Percentiles rank a stretch among this genome's conserved stretches.
Conservation (phyloP, 2,797 vertebrate genomes). For the Cheracebus regulus region DNA sequence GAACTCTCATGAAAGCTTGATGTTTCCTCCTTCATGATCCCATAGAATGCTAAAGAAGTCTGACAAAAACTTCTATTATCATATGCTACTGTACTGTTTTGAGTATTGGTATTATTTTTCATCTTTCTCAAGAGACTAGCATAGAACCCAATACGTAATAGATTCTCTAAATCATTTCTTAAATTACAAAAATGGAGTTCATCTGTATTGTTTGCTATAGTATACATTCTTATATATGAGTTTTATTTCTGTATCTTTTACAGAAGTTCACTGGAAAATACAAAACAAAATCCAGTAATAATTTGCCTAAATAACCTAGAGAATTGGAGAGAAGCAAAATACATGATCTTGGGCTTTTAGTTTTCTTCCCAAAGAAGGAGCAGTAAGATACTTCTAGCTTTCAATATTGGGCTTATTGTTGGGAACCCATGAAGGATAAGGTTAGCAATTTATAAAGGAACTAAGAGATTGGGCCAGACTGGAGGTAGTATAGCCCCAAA, state of each 20-base stretch:
- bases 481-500: not conserved
- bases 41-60: not conserved
- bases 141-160: not conserved
- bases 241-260: not conserved
- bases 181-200: not conserved
- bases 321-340: not conserved
- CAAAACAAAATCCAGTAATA: not conserved
- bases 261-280: not conserved
- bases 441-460: not conserved
- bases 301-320: not conserved
- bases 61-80: not conserved
- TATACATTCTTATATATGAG: not conserved
- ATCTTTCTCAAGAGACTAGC: not conserved
- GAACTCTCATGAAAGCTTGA: not conserved
- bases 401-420: not conserved
- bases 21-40: not conserved
- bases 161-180: not conserved
- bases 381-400: not conserved
- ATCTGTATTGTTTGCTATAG: not conserved
- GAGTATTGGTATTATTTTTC: not conserved
- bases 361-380: not conserved
- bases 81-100: not conserved
- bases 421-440: not conserved
- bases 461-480: not conserved
- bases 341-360: not conserved